Evolutionary conservation across 2,797 vertebrate species (phyloP).

Genomic region (Sebastes diaconus): DNA sequence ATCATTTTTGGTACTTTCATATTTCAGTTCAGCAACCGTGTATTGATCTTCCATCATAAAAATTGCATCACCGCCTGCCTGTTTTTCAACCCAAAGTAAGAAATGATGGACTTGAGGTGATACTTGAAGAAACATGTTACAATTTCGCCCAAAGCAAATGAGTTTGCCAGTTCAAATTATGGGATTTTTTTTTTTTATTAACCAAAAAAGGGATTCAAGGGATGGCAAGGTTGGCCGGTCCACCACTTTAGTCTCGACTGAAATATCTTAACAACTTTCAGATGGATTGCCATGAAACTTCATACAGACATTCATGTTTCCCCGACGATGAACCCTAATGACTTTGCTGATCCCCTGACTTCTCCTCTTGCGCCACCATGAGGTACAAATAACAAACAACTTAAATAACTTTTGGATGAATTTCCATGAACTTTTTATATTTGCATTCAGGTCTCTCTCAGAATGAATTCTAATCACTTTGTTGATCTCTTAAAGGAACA

Average conservation of each 20-base stretch:
- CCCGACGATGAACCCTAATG: neutral
- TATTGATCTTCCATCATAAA: neutral
- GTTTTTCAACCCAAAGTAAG: neutral
- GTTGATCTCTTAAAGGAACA: too few relatives aligned
- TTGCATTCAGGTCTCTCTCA: neutral
- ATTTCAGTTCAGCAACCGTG: neutral
- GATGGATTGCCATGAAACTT: neutral
- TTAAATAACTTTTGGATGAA: accelerated
- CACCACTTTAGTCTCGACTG: neutral
- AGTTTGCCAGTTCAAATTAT: neutral
- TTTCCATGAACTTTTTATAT: neutral
- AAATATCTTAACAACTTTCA: neutral
- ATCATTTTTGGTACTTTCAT: neutral
- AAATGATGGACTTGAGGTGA: neutral
- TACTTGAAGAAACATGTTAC: neutral
- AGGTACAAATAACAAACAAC: neutral
- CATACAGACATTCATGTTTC: neutral
- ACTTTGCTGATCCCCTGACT: neutral
- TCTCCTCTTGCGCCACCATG: neutral
- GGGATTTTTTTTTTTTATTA: neutral
- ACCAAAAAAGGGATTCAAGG: neutral
- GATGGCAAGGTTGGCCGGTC: neutral
- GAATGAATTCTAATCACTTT: neutral
- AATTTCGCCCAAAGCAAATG: neutral
- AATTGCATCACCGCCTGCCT: neutral